Conservation (phyloP, 2,888 invertebrate species). For the Pandemis heparana region DNA sequence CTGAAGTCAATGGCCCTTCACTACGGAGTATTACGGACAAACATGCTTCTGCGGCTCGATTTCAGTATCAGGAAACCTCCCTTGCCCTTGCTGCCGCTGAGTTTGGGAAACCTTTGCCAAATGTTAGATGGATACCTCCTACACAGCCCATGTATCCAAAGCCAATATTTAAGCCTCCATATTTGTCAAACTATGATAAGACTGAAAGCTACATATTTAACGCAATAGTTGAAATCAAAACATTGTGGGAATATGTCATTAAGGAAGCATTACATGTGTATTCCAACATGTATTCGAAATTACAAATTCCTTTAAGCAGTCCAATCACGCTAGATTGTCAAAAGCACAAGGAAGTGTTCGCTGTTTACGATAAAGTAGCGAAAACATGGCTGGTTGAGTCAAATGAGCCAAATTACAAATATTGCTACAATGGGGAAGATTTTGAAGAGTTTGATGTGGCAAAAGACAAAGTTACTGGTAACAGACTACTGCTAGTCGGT, state of each 20-base stretch:
- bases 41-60: neutral
- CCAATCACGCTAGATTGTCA: neutral
- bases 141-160: neutral
- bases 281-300: constrained; percentile 17
- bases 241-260: constrained; percentile 33
- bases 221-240: constrained; percentile 35
- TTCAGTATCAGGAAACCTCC: neutral
- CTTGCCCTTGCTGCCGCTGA: neutral
- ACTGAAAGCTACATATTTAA: neutral
- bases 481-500: constrained; percentile 35
- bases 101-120: neutral
- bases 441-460: constrained; percentile 24
- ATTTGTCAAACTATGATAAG: neutral
- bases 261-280: constrained; percentile 19
- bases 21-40: neutral
- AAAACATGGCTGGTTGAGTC: constrained; percentile 26
- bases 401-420: constrained; percentile 29
- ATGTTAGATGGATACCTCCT: neutral
- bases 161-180: constrained; percentile 13
- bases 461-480: neutral
- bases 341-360: constrained; percentile 37
- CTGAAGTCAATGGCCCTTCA: neutral
- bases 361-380: constrained; percentile 26
- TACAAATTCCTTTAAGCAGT: constrained; percentile 7
- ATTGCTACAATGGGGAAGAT: constrained; percentile 32